These are phyloP conservation scores for Micronycteris hirsuta DNA, from an alignment of 2,113 vertebrate species.

Conservation along the genomic window DNA sequence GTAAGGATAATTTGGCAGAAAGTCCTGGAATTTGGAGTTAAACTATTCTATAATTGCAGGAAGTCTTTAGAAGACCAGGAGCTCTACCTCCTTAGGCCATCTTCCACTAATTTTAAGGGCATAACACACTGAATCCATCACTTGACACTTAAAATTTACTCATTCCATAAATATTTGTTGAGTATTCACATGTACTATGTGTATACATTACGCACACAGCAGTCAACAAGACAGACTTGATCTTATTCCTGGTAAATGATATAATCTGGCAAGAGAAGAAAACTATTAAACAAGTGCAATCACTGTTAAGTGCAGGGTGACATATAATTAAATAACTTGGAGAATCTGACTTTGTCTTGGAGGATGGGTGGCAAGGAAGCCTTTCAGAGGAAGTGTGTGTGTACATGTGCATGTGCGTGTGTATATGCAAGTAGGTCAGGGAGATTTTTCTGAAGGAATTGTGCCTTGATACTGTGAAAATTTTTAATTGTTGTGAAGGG, in stretches of 20 bases:
- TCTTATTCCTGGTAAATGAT: neutral
- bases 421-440: neutral
- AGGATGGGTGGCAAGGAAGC: neutral
- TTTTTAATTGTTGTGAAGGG: neutral
- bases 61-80: neutral
- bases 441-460: neutral
- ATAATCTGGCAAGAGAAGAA: neutral
- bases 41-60: neutral
- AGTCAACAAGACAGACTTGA: neutral
- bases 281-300: neutral
- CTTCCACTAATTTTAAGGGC: neutral
- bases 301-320: neutral
- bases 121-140: neutral
- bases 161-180: neutral
- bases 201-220: neutral
- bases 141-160: neutral
- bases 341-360: neutral
- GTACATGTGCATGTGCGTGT: neutral
- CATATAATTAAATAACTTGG: neutral
- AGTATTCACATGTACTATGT: neutral
- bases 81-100: neutral
- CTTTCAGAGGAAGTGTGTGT: neutral
- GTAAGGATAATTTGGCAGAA: neutral
- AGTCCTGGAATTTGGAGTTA: neutral
- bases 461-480: neutral